Base-by-base conservation (phyloP, 2,888 invertebrate genomes). In the Drosophila barbarae region DNA sequence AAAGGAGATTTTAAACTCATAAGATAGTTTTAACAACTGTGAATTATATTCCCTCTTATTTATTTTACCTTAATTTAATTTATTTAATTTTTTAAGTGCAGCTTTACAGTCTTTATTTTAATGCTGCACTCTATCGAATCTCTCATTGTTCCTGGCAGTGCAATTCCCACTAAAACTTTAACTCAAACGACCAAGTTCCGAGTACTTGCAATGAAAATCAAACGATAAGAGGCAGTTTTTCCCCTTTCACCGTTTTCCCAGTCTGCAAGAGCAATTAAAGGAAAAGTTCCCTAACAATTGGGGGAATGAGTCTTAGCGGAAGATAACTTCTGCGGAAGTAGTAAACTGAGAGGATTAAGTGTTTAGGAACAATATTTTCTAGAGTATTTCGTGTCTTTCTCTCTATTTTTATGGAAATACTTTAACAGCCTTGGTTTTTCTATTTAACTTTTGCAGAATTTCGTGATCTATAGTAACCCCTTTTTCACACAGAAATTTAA, bases 211-310 rank as follows among this genome's bases (percentile, higher is more conserved):
- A 51, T 68, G 64, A 73, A 61, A 76, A 77, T 81, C 72, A 75
- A 72, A 77, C 83, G 77, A 82, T 82, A 77, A 77, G 77, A 77
- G 71, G 47, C 68, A 71, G 77, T 82, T 71, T 73, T 76, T 65
- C 66, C 54, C 41, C 13, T 23, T 39, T 30, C 18, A 55, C 69
- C 65, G 56, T 44, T 53, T 57, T 76, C 47, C 61, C 53, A 76
- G 63, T 82, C 77, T 82, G 74, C 34, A 39, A 23, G 34, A 66
- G 79, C 79, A 77, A 82, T 77, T 79, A 77, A 77, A 70, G 39
- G 50, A 52, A 82, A 82, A 82, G 51, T 79, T 73, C 12, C 7
- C 15, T 23, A n/a, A 58, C 58, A 60, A 58, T 58, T 46, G 38
- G 59, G 59, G 44, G 26, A 46, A 57, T 38, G 42, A 18, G 63